phyloP scores from a whole-genome alignment of 2,888 invertebrate species.

The Lacanobia oleracea region DNA sequence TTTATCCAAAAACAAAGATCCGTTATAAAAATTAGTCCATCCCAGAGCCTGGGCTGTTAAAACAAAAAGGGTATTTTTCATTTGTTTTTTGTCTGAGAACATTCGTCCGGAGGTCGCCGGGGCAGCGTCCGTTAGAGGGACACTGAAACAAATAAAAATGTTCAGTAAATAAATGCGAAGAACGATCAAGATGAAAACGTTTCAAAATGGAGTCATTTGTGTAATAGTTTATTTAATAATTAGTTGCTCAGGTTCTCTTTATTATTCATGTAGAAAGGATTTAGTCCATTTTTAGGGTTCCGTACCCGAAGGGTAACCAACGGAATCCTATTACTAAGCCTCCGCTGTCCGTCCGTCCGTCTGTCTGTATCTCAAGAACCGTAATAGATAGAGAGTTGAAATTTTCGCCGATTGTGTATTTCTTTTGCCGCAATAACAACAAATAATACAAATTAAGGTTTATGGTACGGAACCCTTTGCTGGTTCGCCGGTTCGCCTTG shows the following conservation, averaged over 20 bases:
- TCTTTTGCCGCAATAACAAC: too few relatives aligned
- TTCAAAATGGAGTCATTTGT: conserved; percentile 28
- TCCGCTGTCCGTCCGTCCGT: too few relatives aligned
- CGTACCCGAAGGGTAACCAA: too few relatives aligned
- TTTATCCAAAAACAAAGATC: conserved; percentile 8
- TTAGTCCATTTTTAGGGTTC: too few relatives aligned
- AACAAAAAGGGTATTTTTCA: conserved; percentile 40
- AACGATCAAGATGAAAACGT: conserved; percentile 41
- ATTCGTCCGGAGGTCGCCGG: conserved; percentile 31
- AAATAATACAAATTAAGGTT: too few relatives aligned
- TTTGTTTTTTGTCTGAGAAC: conserved; percentile 50
- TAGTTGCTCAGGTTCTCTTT: conserved; percentile 20
- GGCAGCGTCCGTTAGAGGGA: conserved; percentile 40
- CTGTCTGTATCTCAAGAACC: too few relatives aligned
- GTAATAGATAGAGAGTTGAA: too few relatives aligned
- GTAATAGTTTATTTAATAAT: conserved; percentile 45
- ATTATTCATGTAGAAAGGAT: conserved; percentile 3
- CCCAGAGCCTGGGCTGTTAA: conserved; percentile 35
- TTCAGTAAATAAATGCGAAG: conserved; percentile 33
- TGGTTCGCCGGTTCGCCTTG: too few relatives aligned
- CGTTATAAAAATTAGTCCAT: conserved; percentile 27
- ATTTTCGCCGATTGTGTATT: too few relatives aligned
- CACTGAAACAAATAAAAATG: conserved; percentile 51
- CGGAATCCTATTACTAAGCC: too few relatives aligned
- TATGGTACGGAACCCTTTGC: too few relatives aligned